A percentile compares a stretch with the other conserved stretches of the same genome.
These are phyloP conservation scores for Podocnemis expansa DNA, from an alignment of 2,113 vertebrate species.

Conservation along the genomic window DNA sequence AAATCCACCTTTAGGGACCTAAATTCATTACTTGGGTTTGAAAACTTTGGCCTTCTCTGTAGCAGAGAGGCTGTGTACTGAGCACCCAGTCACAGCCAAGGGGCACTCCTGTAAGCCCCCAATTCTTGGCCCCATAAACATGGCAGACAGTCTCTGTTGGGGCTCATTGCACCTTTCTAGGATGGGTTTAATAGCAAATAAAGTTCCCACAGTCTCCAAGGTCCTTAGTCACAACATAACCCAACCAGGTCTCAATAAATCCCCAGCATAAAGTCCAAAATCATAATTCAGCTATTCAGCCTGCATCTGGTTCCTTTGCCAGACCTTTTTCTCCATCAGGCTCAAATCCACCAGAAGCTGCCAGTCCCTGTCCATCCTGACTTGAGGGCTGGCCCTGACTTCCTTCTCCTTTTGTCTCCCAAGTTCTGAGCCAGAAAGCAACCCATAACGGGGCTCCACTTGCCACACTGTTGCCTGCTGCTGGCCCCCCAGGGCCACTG, in stretches of 20 bases:
- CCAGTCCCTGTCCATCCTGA: neutral
- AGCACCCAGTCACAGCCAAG: neutral
- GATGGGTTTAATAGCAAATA: neutral
- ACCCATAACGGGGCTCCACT: no score
- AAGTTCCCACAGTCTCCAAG: neutral
- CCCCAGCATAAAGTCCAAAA: neutral
- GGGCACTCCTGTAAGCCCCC: neutral
- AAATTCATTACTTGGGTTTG: conserved; percentile 16
- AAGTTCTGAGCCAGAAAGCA: neutral
- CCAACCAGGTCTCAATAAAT: neutral
- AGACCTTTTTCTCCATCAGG: neutral
- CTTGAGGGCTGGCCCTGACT: neutral
- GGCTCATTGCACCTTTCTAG: neutral
- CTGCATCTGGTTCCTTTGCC: neutral
- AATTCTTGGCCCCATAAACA: neutral
- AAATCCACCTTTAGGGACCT: neutral
- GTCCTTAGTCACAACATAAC: neutral
- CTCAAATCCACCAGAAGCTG: neutral
- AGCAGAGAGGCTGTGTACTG: neutral
- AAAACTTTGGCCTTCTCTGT: conserved; percentile 15
- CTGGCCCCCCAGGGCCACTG: no score
- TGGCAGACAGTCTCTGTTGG: neutral
- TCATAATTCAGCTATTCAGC: neutral
- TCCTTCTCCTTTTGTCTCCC: neutral
- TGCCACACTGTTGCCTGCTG: no score